phyloP scores from a whole-genome alignment of 2,888 invertebrate species.

The Orthosia gracilis region DNA sequence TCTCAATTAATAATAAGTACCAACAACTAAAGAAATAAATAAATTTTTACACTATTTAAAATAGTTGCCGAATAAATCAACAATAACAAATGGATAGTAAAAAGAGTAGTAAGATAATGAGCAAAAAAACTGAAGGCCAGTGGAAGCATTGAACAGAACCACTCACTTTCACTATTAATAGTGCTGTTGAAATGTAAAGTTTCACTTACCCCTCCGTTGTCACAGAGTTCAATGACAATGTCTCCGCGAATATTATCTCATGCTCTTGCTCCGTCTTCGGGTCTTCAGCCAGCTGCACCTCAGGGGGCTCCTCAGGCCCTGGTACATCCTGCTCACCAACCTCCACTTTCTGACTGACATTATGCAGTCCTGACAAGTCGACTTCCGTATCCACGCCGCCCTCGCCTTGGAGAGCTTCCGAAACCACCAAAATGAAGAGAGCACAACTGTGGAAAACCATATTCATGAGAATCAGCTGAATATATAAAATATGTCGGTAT shows the following conservation, averaged over 20 bases:
- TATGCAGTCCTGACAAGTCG: conserved; percentile 86
- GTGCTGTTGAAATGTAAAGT: conserved; percentile 23
- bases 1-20: background rate
- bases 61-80: conserved; percentile 28
- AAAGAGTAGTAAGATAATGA: conserved; percentile 48
- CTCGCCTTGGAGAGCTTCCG: conserved; percentile 88
- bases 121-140: conserved; percentile 62
- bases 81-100: conserved; percentile 43
- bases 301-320: conserved; percentile 51
- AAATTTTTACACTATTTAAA: background rate
- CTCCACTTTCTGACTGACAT: conserved; percentile 82
- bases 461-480: conserved; percentile 30
- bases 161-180: conserved; percentile 64
- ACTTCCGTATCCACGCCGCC: conserved; percentile 75
- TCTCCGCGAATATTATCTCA: conserved; percentile 89
- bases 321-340: conserved; percentile 68
- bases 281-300: conserved; percentile 51
- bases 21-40: background rate
- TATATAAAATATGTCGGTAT: conserved; percentile 5
- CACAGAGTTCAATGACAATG: conserved; percentile 90
- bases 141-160: conserved; percentile 56
- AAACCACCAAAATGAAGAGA: conserved; percentile 91
- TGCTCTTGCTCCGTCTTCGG: conserved; percentile 69
- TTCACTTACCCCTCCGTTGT: conserved; percentile 90
- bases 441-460: conserved; percentile 87